Evolutionary conservation across 2,888 invertebrate genomes (phyloP).

Genomic region (Pherbina coryleti): DNA sequence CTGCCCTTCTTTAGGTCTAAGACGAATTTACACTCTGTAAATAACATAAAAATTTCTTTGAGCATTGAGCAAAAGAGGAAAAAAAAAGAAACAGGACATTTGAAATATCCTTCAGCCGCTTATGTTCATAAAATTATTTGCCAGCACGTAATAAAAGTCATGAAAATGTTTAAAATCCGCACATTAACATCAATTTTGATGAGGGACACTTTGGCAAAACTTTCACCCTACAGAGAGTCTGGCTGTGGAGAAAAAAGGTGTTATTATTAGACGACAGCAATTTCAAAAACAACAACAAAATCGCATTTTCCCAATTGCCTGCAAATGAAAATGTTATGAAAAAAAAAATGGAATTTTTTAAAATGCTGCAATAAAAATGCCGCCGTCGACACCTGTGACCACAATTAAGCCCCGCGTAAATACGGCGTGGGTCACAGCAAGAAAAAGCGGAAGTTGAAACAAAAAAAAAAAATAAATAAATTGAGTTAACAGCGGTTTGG

Average conservation of each 20-base stretch:
- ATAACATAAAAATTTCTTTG: constrained; percentile 16
- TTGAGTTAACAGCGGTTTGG: constrained; percentile 30
- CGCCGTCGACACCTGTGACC: constrained; percentile 64
- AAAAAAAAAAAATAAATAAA: constrained; percentile 27
- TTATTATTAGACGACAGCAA: not conserved
- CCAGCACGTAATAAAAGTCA: constrained; percentile 59
- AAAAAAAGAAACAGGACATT: not conserved
- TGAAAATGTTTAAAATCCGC: constrained; percentile 61
- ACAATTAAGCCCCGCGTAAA: constrained; percentile 56
- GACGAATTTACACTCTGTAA: constrained; percentile 35
- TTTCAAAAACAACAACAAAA: not conserved
- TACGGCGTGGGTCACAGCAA: not conserved
- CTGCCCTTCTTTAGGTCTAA: not conserved
- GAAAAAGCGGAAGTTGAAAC: not conserved
- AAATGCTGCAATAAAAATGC: constrained; percentile 62
- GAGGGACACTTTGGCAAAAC: constrained; percentile 17
- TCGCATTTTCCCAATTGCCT: constrained; percentile 2
- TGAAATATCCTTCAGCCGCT: constrained; percentile 35
- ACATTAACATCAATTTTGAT: constrained; percentile 49
- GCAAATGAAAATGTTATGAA: constrained; percentile 9
- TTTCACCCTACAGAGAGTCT: not conserved
- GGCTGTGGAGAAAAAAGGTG: constrained; percentile 21
- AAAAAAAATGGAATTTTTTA: constrained; percentile 41
- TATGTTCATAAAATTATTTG: constrained; percentile 52
- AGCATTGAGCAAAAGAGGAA: not conserved